Evolutionary conservation across 2,888 invertebrate species (phyloP).

Genomic region (Pollenia griseotomentosa): DNA sequence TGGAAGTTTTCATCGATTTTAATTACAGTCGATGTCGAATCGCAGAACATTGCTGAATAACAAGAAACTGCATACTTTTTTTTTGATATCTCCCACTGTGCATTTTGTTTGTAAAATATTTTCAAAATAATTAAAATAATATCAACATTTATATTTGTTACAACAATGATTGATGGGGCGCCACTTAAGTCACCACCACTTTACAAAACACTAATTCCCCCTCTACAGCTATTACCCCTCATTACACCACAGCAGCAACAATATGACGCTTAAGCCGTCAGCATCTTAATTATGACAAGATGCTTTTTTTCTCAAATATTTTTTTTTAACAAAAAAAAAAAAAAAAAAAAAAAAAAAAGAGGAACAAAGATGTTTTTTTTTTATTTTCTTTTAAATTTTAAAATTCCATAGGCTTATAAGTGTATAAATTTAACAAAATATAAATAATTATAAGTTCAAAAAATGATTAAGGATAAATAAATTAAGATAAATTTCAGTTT

Average conservation of each 20-base stretch:
- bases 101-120: slow-evolving; percentile 8
- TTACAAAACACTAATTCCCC: neutral
- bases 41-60: no score
- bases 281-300: slow-evolving; percentile 25
- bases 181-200: slow-evolving; percentile 58
- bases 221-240: neutral
- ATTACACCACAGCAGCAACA: neutral
- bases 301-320: neutral
- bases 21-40: no score
- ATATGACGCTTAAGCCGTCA: slow-evolving; percentile 7
- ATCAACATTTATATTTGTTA: slow-evolving; percentile 50
- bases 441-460: slow-evolving; percentile 25
- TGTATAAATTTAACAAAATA: slow-evolving; percentile 37
- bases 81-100: slow-evolving; percentile 23
- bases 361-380: neutral
- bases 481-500: slow-evolving; percentile 55
- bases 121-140: slow-evolving; percentile 47
- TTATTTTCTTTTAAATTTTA: neutral
- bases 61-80: neutral
- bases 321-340: neutral
- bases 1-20: no score
- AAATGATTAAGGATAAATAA: slow-evolving; percentile 63
- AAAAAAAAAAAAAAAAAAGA: neutral
- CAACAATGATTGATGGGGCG: slow-evolving; percentile 71
- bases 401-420: slow-evolving; percentile 17